Conservation (phyloP, 2,797 vertebrate species). For the Sebastes taczanowskii region DNA sequence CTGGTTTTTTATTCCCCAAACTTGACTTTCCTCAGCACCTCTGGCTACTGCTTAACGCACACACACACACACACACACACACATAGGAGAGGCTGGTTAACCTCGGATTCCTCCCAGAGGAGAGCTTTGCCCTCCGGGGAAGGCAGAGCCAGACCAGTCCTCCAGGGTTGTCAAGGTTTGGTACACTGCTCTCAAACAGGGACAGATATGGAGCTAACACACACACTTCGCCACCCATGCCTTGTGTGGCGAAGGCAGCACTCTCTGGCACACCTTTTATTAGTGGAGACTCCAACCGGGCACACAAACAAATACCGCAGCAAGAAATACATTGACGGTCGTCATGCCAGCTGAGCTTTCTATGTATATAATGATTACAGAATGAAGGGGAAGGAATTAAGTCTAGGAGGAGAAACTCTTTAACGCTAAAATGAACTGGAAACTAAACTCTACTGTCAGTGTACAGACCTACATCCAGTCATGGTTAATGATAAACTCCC, state of each 20-base stretch:
- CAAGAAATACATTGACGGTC: constrained; percentile 35
- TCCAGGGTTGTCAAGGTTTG: constrained; percentile 56
- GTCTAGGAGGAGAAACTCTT: neutral
- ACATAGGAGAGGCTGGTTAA: neutral
- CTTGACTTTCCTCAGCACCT: neutral
- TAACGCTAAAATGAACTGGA: neutral
- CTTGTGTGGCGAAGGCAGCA: constrained; percentile 21
- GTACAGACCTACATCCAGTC: neutral
- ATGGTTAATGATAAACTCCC: neutral
- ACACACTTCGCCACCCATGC: neutral
- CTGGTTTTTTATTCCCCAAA: neutral
- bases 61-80: neutral
- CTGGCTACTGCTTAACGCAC: neutral
- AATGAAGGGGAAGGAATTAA: constrained; percentile 14
- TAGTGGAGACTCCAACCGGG: constrained; percentile 3
- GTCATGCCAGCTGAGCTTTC: neutral
- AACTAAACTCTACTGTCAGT: neutral
- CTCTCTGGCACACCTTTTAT: constrained; percentile 54
- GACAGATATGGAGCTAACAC: constrained; percentile 9
- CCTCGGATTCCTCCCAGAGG: neutral
- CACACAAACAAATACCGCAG: constrained; percentile 47
- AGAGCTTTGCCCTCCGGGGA: constrained; percentile 2
- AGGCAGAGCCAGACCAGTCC: constrained; percentile 41
- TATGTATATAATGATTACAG: constrained; percentile 15
- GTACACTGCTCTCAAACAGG: constrained; percentile 17